Percentiles rank a stretch among this genome's conserved stretches.
These are phyloP conservation scores for Caranx melampygus DNA, from an alignment of 2,113 vertebrate genomes.

Conservation along the genomic window DNA sequence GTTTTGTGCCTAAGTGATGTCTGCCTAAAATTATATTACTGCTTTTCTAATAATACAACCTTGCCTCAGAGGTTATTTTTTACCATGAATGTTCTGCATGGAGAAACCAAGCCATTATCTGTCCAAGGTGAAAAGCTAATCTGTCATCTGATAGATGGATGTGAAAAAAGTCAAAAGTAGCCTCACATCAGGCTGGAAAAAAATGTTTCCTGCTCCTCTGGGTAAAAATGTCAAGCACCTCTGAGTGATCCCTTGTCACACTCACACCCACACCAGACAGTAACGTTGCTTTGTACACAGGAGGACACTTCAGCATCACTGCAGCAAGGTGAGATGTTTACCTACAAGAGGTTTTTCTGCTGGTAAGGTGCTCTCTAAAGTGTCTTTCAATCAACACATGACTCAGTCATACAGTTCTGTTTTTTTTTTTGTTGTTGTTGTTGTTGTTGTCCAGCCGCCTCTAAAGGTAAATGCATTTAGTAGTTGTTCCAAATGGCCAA, in stretches of 20 bases:
- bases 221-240: background rate
- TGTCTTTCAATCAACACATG: too few relatives aligned
- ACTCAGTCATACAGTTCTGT: too few relatives aligned
- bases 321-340: background rate
- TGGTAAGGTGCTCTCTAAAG: too few relatives aligned
- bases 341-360: background rate
- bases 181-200: conserved; percentile 1
- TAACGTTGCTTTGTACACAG: background rate
- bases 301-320: background rate
- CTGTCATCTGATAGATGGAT: conserved; percentile 23
- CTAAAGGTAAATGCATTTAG: too few relatives aligned
- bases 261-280: background rate
- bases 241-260: background rate
- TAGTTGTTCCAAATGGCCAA: too few relatives aligned
- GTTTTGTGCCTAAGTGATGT: background rate
- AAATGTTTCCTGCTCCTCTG: background rate
- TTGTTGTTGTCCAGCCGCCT: too few relatives aligned
- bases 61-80: background rate
- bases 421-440: too few relatives aligned
- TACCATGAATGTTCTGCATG: background rate
- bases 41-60: conserved; percentile 10
- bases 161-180: conserved; percentile 16
- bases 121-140: background rate
- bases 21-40: background rate
- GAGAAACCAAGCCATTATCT: background rate